phyloP scores from a whole-genome alignment of 2,888 invertebrate species.

The Rhyacophila evoluta region DNA sequence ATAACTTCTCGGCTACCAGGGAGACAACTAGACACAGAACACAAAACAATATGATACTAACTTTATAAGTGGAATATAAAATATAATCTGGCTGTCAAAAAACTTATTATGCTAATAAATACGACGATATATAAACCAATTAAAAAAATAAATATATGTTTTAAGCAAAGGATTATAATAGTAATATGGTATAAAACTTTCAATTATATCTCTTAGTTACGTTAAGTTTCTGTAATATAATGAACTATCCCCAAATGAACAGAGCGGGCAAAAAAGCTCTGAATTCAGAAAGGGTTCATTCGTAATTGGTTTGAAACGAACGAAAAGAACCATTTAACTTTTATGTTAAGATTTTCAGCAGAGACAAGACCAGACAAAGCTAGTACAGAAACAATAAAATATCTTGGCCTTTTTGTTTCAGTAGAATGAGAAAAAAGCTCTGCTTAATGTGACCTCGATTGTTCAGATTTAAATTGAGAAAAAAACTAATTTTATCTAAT shows the following conservation, averaged over 20 bases:
- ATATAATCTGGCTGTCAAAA: too few relatives aligned
- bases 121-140: too few relatives aligned
- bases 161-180: background rate
- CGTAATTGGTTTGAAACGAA: slow-evolving; percentile 20
- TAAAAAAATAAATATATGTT: too few relatives aligned
- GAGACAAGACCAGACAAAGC: slow-evolving; percentile 8
- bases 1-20: too few relatives aligned
- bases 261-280: background rate
- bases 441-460: too few relatives aligned
- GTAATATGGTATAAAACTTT: background rate
- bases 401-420: slow-evolving; percentile 4
- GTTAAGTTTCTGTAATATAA: background rate
- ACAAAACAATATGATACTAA: too few relatives aligned
- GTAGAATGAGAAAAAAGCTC: too few relatives aligned
- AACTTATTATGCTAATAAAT: too few relatives aligned
- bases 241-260: background rate
- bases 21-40: too few relatives aligned
- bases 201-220: background rate
- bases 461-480: too few relatives aligned
- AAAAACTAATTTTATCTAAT: too few relatives aligned
- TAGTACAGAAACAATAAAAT: background rate
- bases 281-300: slow-evolving; percentile 10
- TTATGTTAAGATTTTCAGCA: slow-evolving; percentile 14
- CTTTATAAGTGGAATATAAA: too few relatives aligned
- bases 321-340: slow-evolving; percentile 24